Base-by-base conservation (phyloP, 2,888 invertebrate genomes). In the Choristoneura rosaceana region DNA sequence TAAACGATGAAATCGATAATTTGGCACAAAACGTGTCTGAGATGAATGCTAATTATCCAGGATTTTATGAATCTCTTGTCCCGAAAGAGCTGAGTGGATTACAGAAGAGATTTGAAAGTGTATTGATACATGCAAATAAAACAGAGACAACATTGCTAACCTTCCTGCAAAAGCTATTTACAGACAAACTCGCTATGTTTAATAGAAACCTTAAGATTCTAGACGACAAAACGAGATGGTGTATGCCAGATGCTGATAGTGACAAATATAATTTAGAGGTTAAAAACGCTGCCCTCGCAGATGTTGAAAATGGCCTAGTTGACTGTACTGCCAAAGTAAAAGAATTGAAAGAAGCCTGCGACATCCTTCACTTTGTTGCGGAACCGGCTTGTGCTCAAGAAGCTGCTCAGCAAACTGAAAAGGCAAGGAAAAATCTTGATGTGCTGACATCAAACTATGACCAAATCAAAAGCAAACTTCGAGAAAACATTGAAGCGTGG, bases 211-310 rank as follows among this genome's bases (percentile, higher is more conserved):
- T 99, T 10, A 95, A 96, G 66, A 96, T 97, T 1, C 96, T 97
- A 77, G 96, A 97, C 76, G 99, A 99, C 83, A 99, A 99, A 89
- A 96, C 98, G 0, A 95, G 96, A 14, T 99, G 99, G 98, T 99
- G 99, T 86, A 95, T 96, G 82, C 98, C 98, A 0, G 98, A 99
- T 84, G 95, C 97, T 0, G 96, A 96, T 45, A 98, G 98, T 82
- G 99, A 99, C 84, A 97, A 97, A 86, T 99, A 98, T 86, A 98
- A 98, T 84, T 94, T 99, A 41, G 98, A 99, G 93, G 98, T 98
- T 0, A 99, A 99, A 90, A 95, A 97, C 80, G 96, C 97, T 0
- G 97, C 98, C 0, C 87, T 98, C 47, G 93, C 94, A 73, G 98
- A 98, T 76, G 96, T 98, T 2, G 96, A 96, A 85, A 95, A 95